phyloP scores from a whole-genome alignment of 2,113 vertebrate genomes.

The Brachyistius frenatus region DNA sequence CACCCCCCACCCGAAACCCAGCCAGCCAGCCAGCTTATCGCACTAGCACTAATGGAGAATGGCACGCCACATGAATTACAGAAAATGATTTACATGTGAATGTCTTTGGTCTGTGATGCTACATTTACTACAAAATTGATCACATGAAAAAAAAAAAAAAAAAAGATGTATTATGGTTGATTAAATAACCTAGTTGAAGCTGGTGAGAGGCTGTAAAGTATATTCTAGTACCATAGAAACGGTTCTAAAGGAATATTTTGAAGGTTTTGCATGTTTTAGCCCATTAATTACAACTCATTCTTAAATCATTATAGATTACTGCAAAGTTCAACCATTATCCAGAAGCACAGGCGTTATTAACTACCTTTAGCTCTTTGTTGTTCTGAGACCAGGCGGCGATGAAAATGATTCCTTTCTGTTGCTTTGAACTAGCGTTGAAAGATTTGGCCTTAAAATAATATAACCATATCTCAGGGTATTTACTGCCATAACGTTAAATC shows the following conservation, averaged over 20 bases:
- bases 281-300: constrained; percentile 22
- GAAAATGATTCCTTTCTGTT: not conserved
- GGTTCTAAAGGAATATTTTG: not conserved
- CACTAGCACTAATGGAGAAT: constrained; percentile 58
- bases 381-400: no score
- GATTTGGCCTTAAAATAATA: no score
- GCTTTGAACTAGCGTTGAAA: not conserved
- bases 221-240: not conserved
- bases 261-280: constrained; percentile 61
- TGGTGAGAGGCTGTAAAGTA: not conserved
- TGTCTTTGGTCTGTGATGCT: constrained; percentile 30
- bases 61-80: constrained; percentile 33
- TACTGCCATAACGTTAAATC: no score
- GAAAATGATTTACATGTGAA: not conserved
- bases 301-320: not conserved
- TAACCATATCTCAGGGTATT: no score
- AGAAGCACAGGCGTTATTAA: not conserved
- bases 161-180: no score
- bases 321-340: not conserved
- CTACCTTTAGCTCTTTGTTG: not conserved
- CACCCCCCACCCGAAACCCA: constrained; percentile 52
- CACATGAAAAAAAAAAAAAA: no score
- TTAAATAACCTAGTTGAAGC: no score
- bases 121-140: not conserved
- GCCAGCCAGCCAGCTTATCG: constrained; percentile 61